Conservation (phyloP, 2,888 invertebrate species). For the Harpagoxenus sublaevis region DNA sequence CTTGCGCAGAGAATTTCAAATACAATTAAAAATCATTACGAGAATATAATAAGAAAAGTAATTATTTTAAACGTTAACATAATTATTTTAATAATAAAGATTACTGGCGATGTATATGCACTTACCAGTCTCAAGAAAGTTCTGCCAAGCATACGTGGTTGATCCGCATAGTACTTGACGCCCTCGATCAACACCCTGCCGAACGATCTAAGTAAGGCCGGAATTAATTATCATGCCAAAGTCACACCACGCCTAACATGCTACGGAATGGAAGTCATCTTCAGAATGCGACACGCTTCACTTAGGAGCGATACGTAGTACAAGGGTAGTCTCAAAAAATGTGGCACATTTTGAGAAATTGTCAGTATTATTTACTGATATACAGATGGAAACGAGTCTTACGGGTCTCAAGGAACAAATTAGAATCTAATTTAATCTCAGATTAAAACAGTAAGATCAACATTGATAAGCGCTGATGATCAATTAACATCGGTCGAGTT, state of each 20-base stretch:
- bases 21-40: neutral
- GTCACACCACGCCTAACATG: slow-evolving; percentile 81
- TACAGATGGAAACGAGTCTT: neutral
- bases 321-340: slow-evolving; percentile 29
- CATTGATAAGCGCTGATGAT: neutral
- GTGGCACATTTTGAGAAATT: slow-evolving; percentile 2
- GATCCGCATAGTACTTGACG: slow-evolving; percentile 96
- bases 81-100: neutral
- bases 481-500: slow-evolving; percentile 18
- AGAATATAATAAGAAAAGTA: neutral
- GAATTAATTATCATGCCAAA: slow-evolving; percentile 85
- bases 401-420: slow-evolving; percentile 23
- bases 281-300: slow-evolving; percentile 58
- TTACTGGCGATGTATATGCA: slow-evolving; percentile 12
- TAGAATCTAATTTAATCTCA: slow-evolving; percentile 46
- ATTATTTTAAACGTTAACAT: neutral
- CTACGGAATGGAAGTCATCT: slow-evolving; percentile 60
- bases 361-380: slow-evolving; percentile 56
- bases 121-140: slow-evolving; percentile 93
- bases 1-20: neutral
- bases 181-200: slow-evolving; percentile 96
- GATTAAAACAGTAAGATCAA: slow-evolving; percentile 31
- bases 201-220: slow-evolving; percentile 86
- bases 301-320: slow-evolving; percentile 23
- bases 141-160: slow-evolving; percentile 95